Conservation (phyloP, 2,797 vertebrate species). For the Trachurus trachurus region DNA sequence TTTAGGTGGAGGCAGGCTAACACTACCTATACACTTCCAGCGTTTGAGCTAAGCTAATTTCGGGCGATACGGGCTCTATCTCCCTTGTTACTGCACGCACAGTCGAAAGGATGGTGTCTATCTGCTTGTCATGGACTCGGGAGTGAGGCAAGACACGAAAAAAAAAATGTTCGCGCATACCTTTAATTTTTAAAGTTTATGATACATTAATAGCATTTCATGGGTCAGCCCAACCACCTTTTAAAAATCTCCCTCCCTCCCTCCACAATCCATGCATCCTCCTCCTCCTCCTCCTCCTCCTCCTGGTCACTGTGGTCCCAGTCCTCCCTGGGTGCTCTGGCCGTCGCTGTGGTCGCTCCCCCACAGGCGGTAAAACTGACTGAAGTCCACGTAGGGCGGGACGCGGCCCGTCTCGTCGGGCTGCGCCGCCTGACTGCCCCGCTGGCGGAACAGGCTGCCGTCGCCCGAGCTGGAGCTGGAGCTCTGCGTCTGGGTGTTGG, state of each 20-base stretch:
- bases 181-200: background rate
- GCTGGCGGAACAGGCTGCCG: conserved; percentile 92
- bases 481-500: conserved; percentile 97
- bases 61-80: no score
- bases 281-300: background rate
- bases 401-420: conserved; percentile 96
- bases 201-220: conserved; percentile 39
- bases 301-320: conserved; percentile 72
- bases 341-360: conserved; percentile 92
- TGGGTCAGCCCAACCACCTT: background rate
- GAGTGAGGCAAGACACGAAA: no score
- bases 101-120: no score
- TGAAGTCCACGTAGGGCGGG: conserved; percentile 97
- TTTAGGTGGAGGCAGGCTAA: no score
- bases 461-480: conserved; percentile 97
- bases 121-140: no score
- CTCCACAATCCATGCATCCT: conserved; percentile 12
- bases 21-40: no score
- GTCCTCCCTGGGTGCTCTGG: conserved; percentile 79
- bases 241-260: conserved; percentile 17
- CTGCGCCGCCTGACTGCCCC: conserved; percentile 91
- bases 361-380: conserved; percentile 96
- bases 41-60: no score
- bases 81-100: no score
- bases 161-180: no score